Percentiles rank a stretch among this genome's conserved stretches.
These are phyloP conservation scores for Saturnia pavonia DNA, from an alignment of 2,888 invertebrate genomes.

Conservation along the genomic window DNA sequence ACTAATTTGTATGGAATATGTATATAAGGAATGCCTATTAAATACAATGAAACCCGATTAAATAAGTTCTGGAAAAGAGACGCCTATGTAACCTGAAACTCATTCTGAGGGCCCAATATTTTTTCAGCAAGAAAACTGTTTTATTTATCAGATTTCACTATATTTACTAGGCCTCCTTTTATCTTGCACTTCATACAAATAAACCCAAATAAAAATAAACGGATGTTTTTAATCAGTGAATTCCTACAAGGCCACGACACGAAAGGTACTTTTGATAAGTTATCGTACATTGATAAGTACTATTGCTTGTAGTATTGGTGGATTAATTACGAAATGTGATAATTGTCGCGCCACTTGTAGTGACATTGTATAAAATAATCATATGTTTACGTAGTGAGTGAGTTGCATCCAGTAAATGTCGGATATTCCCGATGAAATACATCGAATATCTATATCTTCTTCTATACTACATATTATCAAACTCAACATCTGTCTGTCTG, in stretches of 20 bases:
- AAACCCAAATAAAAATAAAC: conserved; percentile 1
- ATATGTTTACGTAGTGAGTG: not conserved
- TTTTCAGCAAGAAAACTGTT: no score
- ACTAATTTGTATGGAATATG: no score
- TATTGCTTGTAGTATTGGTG: conserved; percentile 3
- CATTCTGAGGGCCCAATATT: no score
- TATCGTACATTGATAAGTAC: conserved; percentile 10
- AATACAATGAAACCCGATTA: no score
- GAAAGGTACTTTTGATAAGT: not conserved
- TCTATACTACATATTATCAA: no score
- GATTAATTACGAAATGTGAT: conserved; percentile 15
- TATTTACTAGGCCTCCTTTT: not conserved
- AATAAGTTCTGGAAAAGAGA: no score
- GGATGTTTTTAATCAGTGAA: not conserved
- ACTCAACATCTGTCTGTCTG: no score
- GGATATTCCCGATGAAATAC: not conserved
- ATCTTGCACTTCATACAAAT: not conserved
- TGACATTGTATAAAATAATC: not conserved
- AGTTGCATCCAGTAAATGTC: not conserved
- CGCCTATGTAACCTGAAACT: no score
- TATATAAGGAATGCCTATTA: no score
- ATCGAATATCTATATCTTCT: no score
- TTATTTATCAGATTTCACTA: no score
- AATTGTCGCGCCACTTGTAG: not conserved
- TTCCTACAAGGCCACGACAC: conserved; percentile 12